phyloP scores from a whole-genome alignment of 2,113 vertebrate species.

The Proteles cristata region DNA sequence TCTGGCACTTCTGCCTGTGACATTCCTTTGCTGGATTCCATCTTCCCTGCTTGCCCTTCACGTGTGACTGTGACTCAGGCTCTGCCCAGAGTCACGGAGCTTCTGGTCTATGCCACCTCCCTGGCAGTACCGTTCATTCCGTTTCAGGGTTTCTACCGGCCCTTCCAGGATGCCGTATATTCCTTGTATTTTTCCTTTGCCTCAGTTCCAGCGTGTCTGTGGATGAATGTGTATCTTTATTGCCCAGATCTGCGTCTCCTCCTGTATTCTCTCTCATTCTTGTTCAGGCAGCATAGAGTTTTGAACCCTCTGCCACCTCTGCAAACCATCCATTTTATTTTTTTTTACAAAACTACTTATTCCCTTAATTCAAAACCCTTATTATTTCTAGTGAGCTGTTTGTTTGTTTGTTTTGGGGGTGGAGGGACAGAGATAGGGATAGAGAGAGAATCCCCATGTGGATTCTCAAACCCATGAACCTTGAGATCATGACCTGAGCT shows the following conservation, averaged over 20 bases:
- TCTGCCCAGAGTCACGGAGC: too few species aligned
- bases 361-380: background rate
- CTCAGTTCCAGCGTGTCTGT: background rate
- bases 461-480: too few species aligned
- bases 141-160: background rate
- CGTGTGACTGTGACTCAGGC: too few species aligned
- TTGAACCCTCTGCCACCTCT: too few species aligned
- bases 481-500: too few species aligned
- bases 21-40: background rate
- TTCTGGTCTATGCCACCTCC: background rate
- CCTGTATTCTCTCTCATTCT: rapidly evolving
- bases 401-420: too few species aligned
- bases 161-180: background rate
- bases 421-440: too few species aligned
- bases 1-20: rapidly evolving
- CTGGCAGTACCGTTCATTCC: rapidly evolving
- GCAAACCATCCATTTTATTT: background rate
- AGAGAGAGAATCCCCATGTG: too few species aligned
- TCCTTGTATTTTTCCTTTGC: background rate
- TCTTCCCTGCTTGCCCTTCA: too few species aligned
- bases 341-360: background rate
- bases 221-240: background rate
- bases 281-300: background rate
- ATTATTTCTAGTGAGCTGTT: background rate
- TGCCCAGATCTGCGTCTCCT: background rate